phyloP scores from a whole-genome alignment of 2,888 invertebrate species.

The Melieria picta region DNA sequence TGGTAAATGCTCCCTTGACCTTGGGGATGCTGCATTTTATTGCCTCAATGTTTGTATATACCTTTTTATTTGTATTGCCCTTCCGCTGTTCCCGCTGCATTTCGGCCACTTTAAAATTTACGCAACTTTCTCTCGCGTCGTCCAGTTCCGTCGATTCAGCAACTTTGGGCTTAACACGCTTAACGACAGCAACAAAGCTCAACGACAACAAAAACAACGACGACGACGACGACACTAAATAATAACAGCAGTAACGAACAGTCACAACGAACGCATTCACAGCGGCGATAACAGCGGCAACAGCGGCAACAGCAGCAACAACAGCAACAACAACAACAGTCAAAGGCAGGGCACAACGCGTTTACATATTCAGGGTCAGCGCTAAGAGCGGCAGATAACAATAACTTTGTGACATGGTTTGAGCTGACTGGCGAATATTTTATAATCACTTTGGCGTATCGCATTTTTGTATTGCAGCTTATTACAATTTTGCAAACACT shows the following conservation, averaged over 20 bases:
- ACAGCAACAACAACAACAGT: constrained; percentile 10
- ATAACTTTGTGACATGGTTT: constrained; percentile 26
- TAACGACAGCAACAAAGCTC: constrained; percentile 11
- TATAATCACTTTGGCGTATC: too few relatives aligned
- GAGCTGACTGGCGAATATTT: background rate
- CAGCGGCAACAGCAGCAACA: background rate
- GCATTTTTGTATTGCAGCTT: background rate
- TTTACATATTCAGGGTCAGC: constrained; percentile 38
- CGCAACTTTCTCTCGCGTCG: constrained; percentile 38
- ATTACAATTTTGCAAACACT: background rate
- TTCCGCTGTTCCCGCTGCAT: background rate
- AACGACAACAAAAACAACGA: background rate
- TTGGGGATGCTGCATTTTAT: constrained; percentile 35
- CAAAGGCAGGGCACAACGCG: background rate
- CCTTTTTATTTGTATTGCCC: constrained; percentile 26
- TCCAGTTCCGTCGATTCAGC: constrained; percentile 1
- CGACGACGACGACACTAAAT: background rate
- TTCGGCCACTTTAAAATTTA: constrained; percentile 10
- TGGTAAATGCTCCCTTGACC: constrained; percentile 38
- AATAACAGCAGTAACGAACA: background rate
- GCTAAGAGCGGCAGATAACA: constrained; percentile 22
- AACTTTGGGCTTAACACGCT: constrained; percentile 15
- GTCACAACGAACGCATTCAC: constrained; percentile 6
- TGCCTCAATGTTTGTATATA: constrained; percentile 15
- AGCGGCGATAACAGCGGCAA: background rate